Evolutionary conservation across 2,888 invertebrate species (phyloP), one percentile per base, ranked within the genome.

Genomic region (Cynaeus angustus): DNA sequence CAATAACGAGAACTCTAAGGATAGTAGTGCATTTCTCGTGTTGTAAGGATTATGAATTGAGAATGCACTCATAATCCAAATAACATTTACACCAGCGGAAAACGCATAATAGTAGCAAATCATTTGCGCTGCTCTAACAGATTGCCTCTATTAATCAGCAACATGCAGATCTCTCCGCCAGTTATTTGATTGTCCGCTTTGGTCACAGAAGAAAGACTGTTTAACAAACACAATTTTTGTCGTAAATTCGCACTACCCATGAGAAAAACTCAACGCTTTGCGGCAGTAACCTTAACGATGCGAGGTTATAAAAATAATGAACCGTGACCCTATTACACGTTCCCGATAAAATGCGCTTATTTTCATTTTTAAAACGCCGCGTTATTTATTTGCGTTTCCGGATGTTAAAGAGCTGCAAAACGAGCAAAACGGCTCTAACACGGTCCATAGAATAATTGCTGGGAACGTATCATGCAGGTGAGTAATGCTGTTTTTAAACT

Each of bases 381-480:
- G 62, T 64, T 43, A 43, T 50, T 64, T 53, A 64, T 52, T 64
- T 64, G 21, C 45, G 56, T 66, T 66, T 66, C 56, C 66, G 66
- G 55, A 56, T 56, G 30, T 43, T 53, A 41, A 12, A 50, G 48
- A 41, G 37, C 52, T 16, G 13, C 30, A 59, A 67, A 58, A 67
- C 68, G 55, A 53, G 52, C 52, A 61, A 61, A 67, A 50, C 45
- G 37, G 1, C 62, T 61, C 62, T 55, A 68, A 68, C 61, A 12
- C 58, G 46, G 50, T 21, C 33, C 53, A 50, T 50, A 37, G 50
- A 43, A 28, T 67, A 67, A 59, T 67, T 59, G 59, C 59, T 67
- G 67, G 59, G 59, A 68, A 68, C 61, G 37, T 61, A 38, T 67
- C 55, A 46, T 66, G 68, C 68, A 41, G 58, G 64, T 68, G 68